Percentiles rank a stretch among this genome's conserved stretches.
phyloP scores from a whole-genome alignment of 2,113 vertebrate genomes.

The Chionomys nivalis region DNA sequence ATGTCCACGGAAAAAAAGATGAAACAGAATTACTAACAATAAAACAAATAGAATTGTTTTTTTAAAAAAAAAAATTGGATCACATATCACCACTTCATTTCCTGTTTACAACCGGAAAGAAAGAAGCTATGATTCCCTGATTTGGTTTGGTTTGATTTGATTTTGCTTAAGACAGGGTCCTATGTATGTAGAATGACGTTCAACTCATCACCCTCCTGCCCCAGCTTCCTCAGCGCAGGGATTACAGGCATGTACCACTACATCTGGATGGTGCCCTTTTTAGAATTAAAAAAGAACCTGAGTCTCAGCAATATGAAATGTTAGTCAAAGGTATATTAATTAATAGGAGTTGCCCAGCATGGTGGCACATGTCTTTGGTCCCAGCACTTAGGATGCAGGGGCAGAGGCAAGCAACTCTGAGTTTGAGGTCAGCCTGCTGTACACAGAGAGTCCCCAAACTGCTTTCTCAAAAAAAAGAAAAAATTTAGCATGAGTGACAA shows the following conservation, averaged over 20 bases:
- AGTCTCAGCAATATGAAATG: slow-evolving; percentile 10
- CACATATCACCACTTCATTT: not conserved
- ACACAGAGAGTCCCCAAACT: not conserved
- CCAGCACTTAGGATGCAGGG: not conserved
- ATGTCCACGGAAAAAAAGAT: not conserved
- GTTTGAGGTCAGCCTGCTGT: not conserved
- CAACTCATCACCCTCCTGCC: not conserved
- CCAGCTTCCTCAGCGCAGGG: not conserved
- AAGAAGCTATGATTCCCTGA: not conserved
- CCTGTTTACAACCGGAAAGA: slow-evolving; percentile 1
- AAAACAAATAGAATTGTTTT: not conserved
- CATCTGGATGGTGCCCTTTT: not conserved
- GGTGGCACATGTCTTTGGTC: not conserved
- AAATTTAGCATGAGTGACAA: not conserved
- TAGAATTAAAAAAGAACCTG: not conserved
- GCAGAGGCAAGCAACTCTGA: not conserved
- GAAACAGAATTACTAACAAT: not conserved
- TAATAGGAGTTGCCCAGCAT: not conserved
- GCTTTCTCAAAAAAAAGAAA: not conserved
- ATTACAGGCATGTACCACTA: not conserved
- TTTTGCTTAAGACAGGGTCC: not conserved
- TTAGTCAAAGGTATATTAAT: not conserved
- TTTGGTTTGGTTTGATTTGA: not conserved
- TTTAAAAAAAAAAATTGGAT: not conserved
- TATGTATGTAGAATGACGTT: not conserved